Evolutionary conservation across 2,113 vertebrate species (phyloP).

Genomic region (Salvelinus sp.): DNA sequence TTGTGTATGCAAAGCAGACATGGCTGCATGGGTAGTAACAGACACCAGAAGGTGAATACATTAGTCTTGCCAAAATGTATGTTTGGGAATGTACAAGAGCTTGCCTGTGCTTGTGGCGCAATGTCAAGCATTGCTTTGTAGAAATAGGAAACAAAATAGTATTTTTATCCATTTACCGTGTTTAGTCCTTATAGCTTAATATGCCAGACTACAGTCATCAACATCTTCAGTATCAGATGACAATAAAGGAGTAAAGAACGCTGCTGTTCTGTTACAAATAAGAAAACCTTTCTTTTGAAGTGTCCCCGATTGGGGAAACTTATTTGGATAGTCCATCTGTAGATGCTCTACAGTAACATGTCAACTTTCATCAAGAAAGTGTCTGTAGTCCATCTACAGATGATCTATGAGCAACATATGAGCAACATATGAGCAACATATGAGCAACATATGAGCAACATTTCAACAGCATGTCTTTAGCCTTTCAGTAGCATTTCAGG

Average conservation of each 20-base stretch:
- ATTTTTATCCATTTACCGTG: constrained; percentile 44
- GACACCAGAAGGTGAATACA: constrained; percentile 44
- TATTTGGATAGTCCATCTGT: no score
- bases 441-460: no score
- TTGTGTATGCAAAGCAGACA: constrained; percentile 46
- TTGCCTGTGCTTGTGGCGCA: constrained; percentile 49
- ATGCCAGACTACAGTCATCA: not conserved
- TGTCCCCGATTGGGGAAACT: no score
- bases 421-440: no score
- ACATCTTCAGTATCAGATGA: constrained; percentile 6
- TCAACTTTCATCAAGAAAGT: no score
- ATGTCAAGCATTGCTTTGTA: constrained; percentile 49
- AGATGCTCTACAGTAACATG: no score
- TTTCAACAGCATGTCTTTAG: no score
- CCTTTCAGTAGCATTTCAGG: no score
- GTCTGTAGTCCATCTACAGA: no score
- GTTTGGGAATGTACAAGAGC: constrained; percentile 58
- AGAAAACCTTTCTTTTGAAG: constrained; percentile 58
- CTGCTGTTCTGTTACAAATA: not conserved
- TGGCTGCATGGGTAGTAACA: constrained; percentile 32
- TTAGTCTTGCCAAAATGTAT: constrained; percentile 60
- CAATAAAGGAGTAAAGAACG: not conserved
- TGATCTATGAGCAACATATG: no score
- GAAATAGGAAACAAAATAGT: constrained; percentile 52
- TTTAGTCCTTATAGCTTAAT: not conserved